Percentiles rank a stretch among this genome's conserved stretches.
Conservation (phyloP, 2,797 vertebrate species). For the Eulemur coronatus region DNA sequence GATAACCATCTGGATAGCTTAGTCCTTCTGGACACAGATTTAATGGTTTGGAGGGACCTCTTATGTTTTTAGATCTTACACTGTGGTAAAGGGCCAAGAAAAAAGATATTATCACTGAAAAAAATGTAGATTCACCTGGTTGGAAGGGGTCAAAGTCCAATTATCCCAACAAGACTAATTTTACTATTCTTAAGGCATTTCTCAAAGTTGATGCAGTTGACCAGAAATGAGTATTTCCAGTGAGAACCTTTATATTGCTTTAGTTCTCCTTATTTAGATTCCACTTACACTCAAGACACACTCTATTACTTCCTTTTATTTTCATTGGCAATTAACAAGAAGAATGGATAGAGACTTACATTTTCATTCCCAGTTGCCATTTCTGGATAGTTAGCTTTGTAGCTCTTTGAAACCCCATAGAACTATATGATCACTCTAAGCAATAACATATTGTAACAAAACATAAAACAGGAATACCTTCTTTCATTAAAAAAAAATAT, state of each 20-base stretch:
- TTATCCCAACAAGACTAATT: background rate
- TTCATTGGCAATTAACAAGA: background rate
- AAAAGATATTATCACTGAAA: background rate
- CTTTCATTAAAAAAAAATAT: background rate
- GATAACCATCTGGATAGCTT: background rate
- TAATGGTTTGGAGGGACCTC: background rate
- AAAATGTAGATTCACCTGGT: background rate
- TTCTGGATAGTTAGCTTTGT: constrained; percentile 3
- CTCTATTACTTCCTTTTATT: background rate
- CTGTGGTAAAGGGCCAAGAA: background rate
- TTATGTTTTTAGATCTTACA: background rate
- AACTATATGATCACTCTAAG: background rate
- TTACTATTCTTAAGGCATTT: background rate
- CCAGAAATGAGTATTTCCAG: background rate
- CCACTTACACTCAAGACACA: background rate
- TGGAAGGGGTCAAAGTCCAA: background rate
- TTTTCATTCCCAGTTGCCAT: background rate
- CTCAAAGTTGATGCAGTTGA: background rate
- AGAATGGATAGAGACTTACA: background rate
- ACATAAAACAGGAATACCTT: background rate
- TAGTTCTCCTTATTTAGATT: background rate
- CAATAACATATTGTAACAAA: background rate
- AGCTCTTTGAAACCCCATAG: background rate
- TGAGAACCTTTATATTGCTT: background rate
- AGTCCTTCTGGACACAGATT: background rate